phyloP scores from a whole-genome alignment of 2,113 vertebrate species.

The Numida meleagris region DNA sequence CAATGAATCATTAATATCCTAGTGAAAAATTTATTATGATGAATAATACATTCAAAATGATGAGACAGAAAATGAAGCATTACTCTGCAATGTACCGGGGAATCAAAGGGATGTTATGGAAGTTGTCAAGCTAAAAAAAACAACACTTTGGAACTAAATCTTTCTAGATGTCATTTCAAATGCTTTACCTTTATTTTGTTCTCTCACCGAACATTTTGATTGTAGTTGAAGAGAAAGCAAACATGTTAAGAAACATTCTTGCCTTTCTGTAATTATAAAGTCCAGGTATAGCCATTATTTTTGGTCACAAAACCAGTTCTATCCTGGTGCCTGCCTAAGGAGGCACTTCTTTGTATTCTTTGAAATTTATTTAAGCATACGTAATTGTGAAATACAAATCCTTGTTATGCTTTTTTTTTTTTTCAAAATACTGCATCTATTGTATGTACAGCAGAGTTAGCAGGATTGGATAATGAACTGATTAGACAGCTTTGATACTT shows the following conservation, averaged over 20 bases:
- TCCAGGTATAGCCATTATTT: neutral
- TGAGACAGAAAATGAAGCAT: constrained; percentile 72
- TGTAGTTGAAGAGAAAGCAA: neutral
- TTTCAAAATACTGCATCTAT: neutral
- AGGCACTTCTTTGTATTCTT: neutral
- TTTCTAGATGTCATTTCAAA: neutral
- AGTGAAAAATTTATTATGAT: constrained; percentile 75
- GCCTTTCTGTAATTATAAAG: neutral
- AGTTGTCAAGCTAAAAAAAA: neutral
- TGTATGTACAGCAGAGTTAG: neutral
- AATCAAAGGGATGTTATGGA: constrained; percentile 18
- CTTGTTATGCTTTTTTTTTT: neutral
- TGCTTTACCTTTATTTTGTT: neutral
- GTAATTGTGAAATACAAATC: neutral
- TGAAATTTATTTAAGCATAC: neutral
- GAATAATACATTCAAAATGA: constrained; percentile 74
- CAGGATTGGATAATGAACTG: neutral
- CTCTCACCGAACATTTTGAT: neutral
- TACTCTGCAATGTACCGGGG: constrained; percentile 50
- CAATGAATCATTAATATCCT: constrained; percentile 78
- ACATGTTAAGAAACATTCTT: neutral
- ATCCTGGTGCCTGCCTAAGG: no score
- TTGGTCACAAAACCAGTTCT: neutral
- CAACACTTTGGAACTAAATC: neutral
- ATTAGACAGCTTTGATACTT: neutral